These are phyloP conservation scores for Bathynomus jamesi DNA, from an alignment of 1,140 invertebrate genomes.

Conservation along the genomic window DNA sequence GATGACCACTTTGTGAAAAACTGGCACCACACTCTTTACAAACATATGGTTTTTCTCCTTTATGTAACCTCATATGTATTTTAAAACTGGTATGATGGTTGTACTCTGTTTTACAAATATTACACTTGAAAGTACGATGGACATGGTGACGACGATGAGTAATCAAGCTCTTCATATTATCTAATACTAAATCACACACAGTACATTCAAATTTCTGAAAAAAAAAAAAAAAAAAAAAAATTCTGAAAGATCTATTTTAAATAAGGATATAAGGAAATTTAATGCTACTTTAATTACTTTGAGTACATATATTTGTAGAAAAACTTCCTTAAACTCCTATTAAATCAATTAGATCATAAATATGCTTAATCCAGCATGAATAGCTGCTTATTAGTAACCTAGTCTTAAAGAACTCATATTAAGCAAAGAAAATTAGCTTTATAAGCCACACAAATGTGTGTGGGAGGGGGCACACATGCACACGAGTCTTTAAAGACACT, in stretches of 20 bases:
- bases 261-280: too few relatives aligned
- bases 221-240: background rate
- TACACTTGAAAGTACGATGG: conserved; percentile 11
- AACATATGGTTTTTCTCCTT: conserved; percentile 47
- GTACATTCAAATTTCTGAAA: background rate
- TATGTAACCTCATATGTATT: conserved; percentile 43
- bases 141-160: background rate
- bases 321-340: background rate
- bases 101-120: conserved; percentile 31
- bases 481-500: too few relatives aligned
- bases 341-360: background rate
- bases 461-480: too few relatives aligned
- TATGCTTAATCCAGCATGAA: background rate
- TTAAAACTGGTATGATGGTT: conserved; percentile 45
- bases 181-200: background rate
- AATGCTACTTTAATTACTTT: background rate
- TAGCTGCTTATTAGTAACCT: background rate
- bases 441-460: too few relatives aligned
- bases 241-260: too few relatives aligned
- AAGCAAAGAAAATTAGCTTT: too few relatives aligned
- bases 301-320: background rate
- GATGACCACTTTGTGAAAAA: conserved; percentile 59
- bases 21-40: conserved; percentile 47
- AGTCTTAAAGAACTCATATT: too few relatives aligned
- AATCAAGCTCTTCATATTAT: background rate